Conservation (phyloP, 2,888 invertebrate species). For the Scrobipalpa costella region DNA sequence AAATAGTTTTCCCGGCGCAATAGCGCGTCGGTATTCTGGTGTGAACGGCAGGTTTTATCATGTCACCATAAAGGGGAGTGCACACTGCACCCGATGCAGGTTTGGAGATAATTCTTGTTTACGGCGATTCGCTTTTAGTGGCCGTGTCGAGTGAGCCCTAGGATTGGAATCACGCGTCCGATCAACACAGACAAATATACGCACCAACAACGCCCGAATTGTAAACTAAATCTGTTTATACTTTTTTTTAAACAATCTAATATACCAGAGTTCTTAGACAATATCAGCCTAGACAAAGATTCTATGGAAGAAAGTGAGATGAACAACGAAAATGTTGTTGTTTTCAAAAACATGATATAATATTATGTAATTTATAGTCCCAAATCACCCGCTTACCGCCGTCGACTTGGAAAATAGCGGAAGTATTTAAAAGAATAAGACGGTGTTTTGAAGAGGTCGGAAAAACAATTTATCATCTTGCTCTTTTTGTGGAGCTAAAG, state of each 20-base stretch:
- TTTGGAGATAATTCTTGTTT: slow-evolving; percentile 77
- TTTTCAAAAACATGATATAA: slow-evolving; percentile 66
- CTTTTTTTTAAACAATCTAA: slow-evolving; percentile 13
- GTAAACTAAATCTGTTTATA: background rate
- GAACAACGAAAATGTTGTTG: slow-evolving; percentile 51
- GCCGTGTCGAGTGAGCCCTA: slow-evolving; percentile 47
- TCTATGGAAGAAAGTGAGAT: too few relatives aligned
- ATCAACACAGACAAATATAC: slow-evolving; percentile 29
- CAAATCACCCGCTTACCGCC: slow-evolving; percentile 72
- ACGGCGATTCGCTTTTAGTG: slow-evolving; percentile 77
- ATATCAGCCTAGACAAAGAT: too few relatives aligned
- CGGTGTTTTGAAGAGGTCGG: slow-evolving; percentile 79
- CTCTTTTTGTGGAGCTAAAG: slow-evolving; percentile 73
- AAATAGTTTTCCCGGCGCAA: slow-evolving; percentile 10
- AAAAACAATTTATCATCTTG: slow-evolving; percentile 78
- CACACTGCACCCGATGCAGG: slow-evolving; percentile 74
- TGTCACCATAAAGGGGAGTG: slow-evolving; percentile 75
- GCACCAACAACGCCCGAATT: background rate
- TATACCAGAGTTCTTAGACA: too few relatives aligned
- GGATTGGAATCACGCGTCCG: slow-evolving; percentile 51
- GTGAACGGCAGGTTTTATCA: slow-evolving; percentile 60
- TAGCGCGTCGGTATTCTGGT: slow-evolving; percentile 16
- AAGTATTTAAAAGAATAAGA: slow-evolving; percentile 78
- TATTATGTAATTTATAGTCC: slow-evolving; percentile 75
- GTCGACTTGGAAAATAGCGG: slow-evolving; percentile 79